Base-by-base conservation (phyloP, 2,113 vertebrate genomes). In the Tachycineta bicolor region DNA sequence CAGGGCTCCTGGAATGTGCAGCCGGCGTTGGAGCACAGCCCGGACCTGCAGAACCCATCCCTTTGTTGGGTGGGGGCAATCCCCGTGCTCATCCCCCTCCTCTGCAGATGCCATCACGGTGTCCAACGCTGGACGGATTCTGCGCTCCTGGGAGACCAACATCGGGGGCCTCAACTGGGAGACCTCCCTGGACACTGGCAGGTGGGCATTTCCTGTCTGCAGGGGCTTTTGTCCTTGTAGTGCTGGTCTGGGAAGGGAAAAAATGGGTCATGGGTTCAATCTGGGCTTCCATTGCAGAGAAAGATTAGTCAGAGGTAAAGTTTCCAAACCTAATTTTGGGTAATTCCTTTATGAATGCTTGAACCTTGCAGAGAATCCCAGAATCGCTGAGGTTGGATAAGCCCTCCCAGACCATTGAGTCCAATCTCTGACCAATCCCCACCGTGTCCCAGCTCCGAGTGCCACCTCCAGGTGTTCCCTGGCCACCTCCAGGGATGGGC, bases 161-260 rank as follows among this genome's bases (percentile, higher is more conserved):
- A 94, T 99, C 0, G 99, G 99, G 15, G 99, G 99, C 55, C 94
- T 99, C 96, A 99, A 99, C 93, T 99, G 99, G 99, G 99, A 99
- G 96, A 91, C 97, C 1, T 98, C 98, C 22, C 97, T 99, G 31
- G 99, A 99, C 87, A 97, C 98, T 25, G 99, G 99, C 97, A 99
- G 99, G 99, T 99, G 94, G 97, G 76, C 37, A 5, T 37, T 16
- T 65, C 3, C 2, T 49, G 28, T 6, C 29, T 46, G 58, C 15
- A 14, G 2, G 10, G 26, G 50, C 46, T 6, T 4, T 26, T 22
- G 20, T 10, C 18, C 31, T 39, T 21, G 6, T 12, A 8, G 2
- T 5, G 18, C 11, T 56, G 14, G 5, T 6, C 9, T 39, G 12
- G 62, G 26, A 55, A 29, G 56, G 43, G 4, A 31, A 6, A 68